Base-by-base conservation (phyloP, 2,888 invertebrate species). In the Drosophila fungiperda region DNA sequence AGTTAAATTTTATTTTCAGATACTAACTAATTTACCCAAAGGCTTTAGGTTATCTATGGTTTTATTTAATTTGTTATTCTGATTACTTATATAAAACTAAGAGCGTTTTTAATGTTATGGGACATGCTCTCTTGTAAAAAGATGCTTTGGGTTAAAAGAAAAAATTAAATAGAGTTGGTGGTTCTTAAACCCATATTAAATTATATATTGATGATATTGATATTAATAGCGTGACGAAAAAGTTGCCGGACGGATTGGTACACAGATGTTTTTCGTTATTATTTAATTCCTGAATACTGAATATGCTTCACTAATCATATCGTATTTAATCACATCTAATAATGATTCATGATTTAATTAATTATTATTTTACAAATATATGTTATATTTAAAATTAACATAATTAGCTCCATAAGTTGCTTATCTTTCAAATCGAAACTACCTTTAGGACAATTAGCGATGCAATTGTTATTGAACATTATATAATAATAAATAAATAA, bases 241-340 rank as follows among this genome's bases (percentile, higher is more conserved):
- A n/a, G 29, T 50, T 26, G 5, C 29, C 29, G n/a, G n/a, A 50
- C 50, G 50, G 50, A n/a, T 50, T 50, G 50, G 29, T n/a, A 29
- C 9, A 29, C 50, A 50, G 17, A 1, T 29, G 29, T 9, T 50
- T 29, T n/a, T 29, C 11, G 6, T 9, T 50, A 6, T 26, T 29
- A 29, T 26, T 49, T 26, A 26, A 49, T 15, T 49, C 9, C 26
- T 15, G 26, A 26, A 26, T 26, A 17, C 17, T 49, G 15, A 49
- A 26, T 49, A 0, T 15, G 9, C 2, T 15, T 26, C 15, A 15
- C 48, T 26, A 26, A 17, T 23, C 23, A 4, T 49, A 26, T 49
- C 26, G 26, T 17, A 17, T 29, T 17, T 26, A 11, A 26, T 26
- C 17, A 8, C 49, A 17, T 49, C 9, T 17, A 42, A 42, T 49